Conservation (phyloP, 1,140 invertebrate genomes). For the Drosophila ficusphila region DNA sequence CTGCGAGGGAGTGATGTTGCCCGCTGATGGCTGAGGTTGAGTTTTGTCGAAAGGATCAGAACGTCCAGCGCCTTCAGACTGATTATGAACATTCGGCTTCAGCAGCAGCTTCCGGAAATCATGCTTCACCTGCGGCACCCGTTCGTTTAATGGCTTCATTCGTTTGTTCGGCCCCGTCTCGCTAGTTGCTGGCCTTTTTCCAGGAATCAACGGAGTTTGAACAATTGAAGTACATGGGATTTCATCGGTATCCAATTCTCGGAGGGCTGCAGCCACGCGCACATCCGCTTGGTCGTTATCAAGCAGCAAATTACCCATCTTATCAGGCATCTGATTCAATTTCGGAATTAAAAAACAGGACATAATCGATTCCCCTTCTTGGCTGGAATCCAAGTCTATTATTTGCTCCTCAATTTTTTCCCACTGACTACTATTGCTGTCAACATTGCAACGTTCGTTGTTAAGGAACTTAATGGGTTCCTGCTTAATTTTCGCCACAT, state of each 20-base stretch:
- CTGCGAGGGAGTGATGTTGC: constrained; percentile 40
- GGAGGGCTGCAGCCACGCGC: too few species aligned
- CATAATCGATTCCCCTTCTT: neutral
- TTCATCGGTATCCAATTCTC: too few species aligned
- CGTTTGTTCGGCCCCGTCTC: constrained; percentile 12
- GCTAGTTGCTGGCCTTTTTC: neutral
- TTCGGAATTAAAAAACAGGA: constrained; percentile 14
- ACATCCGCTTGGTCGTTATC: too few species aligned
- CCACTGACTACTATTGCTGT: constrained; percentile 5
- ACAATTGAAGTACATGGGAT: too few species aligned
- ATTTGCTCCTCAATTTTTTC: constrained; percentile 19
- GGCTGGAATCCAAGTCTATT: constrained; percentile 6
- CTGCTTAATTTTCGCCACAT: constrained; percentile 7
- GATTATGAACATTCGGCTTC: constrained; percentile 4
- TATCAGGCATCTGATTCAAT: too few species aligned
- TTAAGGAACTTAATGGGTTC: constrained; percentile 25
- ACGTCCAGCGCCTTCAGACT: neutral
- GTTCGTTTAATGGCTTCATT: constrained; percentile 19
- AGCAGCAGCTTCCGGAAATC: constrained; percentile 55
- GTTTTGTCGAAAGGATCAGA: neutral
- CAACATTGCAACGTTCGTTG: constrained; percentile 2
- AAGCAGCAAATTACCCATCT: too few species aligned
- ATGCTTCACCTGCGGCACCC: constrained; percentile 57
- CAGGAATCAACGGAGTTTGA: too few species aligned
- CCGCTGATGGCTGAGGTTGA: too few species aligned